Base-by-base conservation (phyloP, 2,797 vertebrate genomes). In the Champsocephalus esox region DNA sequence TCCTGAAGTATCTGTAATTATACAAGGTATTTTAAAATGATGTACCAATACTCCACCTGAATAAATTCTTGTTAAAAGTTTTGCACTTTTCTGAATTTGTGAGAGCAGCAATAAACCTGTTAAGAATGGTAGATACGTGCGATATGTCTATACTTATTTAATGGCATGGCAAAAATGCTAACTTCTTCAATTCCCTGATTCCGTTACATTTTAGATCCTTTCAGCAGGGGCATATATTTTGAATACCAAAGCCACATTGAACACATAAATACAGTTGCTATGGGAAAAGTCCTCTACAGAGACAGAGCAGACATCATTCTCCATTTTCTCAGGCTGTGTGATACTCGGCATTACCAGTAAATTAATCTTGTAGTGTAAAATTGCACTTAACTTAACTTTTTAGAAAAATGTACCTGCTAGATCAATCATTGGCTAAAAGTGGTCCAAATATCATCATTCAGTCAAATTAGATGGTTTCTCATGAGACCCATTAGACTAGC, bases 391-490 rank as follows among this genome's bases (percentile, higher is more conserved):
- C 16, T 56, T 10, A 28, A 46, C 16, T 57, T 41, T 55, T 49
- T 3, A 55, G 28, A 38, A 55, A 67, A 43, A 43, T 21, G 14
- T 1, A 48, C 19, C 43, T 73, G 34, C 34, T 71, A 13, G 49
- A 56, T 66, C 3, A n/a, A 64, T 43, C 17, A 32, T 44, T 44
- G 21, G 9, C 32, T 59, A 5, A 24, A 12, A 59, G 7, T 19
- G 9, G 3, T 70, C 21, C 28, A n/a, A 44, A 13, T 66, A 32
- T 68, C 49, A 68, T 63, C 28, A 24, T 60, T 66, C 38, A 61
- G 46, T 58, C 58, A 73, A 69, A 59, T 12, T n/a, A 16, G 16
- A 67, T 66, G 24, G 41, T n/a, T 49, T 48, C 19, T 67, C 63
- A 46, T 1, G 3, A 11, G 13, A 10, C 58, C 19, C 59, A 46